Evolutionary conservation across 2,888 invertebrate genomes (phyloP).

Genomic region (Cheilosia urbana): DNA sequence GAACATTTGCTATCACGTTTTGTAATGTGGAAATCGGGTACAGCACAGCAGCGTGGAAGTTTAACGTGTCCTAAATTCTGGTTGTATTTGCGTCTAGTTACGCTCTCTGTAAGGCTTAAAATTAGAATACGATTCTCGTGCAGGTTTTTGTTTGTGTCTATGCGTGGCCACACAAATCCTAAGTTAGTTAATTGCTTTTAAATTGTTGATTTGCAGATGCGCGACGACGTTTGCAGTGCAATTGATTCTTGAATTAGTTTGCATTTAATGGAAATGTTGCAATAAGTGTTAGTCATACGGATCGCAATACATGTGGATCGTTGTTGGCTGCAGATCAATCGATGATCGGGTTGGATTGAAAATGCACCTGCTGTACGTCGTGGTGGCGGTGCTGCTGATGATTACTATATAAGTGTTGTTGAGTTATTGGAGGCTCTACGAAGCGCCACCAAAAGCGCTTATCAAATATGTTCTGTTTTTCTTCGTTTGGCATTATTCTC

Average conservation of each 20-base stretch:
- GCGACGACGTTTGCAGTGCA: conserved; percentile 60
- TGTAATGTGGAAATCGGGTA: conserved; percentile 23
- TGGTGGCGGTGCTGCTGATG: conserved; percentile 47
- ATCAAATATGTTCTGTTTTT: conserved; percentile 75
- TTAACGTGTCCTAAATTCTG: conserved; percentile 22
- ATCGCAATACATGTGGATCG: conserved; percentile 69
- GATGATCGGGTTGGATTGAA: conserved; percentile 49
- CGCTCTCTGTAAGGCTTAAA: conserved; percentile 12
- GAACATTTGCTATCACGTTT: conserved; percentile 69
- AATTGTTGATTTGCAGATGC: conserved; percentile 55
- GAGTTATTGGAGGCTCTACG: conserved; percentile 79
- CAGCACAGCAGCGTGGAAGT: conserved; percentile 42
- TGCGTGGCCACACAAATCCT: conserved; percentile 24
- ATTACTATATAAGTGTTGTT: conserved; percentile 56
- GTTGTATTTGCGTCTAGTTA: conserved; percentile 11
- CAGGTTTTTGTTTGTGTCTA: conserved; percentile 2
- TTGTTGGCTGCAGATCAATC: conserved; percentile 69
- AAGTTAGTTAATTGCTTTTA: conserved; percentile 53
- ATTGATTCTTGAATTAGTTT: conserved; percentile 35
- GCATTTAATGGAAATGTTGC: conserved; percentile 20
- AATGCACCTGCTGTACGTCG: conserved; percentile 58
- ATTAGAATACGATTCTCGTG: conserved; percentile 30
- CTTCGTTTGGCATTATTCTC: conserved; percentile 77
- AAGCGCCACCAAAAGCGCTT: conserved; percentile 78
- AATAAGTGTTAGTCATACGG: conserved; percentile 27